phyloP scores from a whole-genome alignment of 2,797 vertebrate genomes.

The Pangasius mekongensis region DNA sequence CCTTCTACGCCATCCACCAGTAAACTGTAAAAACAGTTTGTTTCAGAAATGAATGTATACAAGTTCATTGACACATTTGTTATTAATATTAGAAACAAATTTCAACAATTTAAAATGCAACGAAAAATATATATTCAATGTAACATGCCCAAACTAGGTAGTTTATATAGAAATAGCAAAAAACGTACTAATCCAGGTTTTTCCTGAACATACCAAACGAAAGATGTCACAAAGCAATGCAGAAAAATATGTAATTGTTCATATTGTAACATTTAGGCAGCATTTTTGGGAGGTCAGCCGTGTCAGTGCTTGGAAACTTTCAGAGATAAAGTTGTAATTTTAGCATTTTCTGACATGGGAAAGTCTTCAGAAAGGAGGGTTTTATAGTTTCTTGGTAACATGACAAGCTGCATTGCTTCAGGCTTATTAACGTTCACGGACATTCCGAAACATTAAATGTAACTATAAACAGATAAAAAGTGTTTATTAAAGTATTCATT shows the following conservation, averaged over 20 bases:
- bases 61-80: background rate
- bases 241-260: background rate
- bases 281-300: background rate
- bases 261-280: background rate
- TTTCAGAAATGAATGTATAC: background rate
- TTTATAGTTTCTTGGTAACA: background rate
- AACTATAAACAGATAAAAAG: background rate
- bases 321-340: background rate
- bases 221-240: too few relatives aligned
- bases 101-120: background rate
- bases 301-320: background rate
- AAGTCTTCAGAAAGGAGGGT: background rate
- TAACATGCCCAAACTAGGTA: background rate
- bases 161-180: background rate
- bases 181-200: background rate
- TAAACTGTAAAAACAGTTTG: background rate
- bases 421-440: background rate
- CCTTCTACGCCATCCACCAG: background rate
- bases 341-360: background rate
- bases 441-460: background rate
- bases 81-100: background rate
- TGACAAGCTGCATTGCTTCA: background rate
- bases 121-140: background rate
- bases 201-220: too few relatives aligned
- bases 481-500: background rate